Base-by-base conservation (phyloP, 2,888 invertebrate species). In the Microctonus brassicae region DNA sequence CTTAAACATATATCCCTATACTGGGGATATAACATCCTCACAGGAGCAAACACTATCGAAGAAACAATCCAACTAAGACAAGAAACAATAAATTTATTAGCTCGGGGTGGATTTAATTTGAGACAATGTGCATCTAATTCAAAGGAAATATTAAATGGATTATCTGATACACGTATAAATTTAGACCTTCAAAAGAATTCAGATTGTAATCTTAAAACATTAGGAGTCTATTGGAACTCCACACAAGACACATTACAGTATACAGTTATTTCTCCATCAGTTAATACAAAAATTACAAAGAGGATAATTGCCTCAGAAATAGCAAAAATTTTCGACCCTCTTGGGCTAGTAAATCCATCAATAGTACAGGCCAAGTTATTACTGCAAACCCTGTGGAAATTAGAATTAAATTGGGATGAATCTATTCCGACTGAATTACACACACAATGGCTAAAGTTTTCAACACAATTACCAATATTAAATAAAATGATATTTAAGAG, bases 41-140 rank as follows among this genome's bases (percentile, higher is more conserved):
- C 77, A 0, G 77, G 75, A 52, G 67, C 75, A 0, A 1, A 33
- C 0, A 74, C 76, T 0, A 24, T 65, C 0, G 60, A 73, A 1
- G 74, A 75, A 9, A 72, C 69, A 0, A 2, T 67, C 0, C 1
- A 24, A 0, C n/a, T 79, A 7, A 72, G 76, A 4, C 63, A 76
- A 1, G 73, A 77, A 11, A 36, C 77, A 0, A 69, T 55, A 0
- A 10, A 52, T 0, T 17, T 78, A 1, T 22, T 78, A 2, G 63
- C 61, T 62, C 2, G 11, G 0, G 76, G 73, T 0, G 69, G 73
- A 0, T 64, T 77, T 10, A 73, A 74, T 7, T 36, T 77, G 6
- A 53, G 76, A 4, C 75, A 78, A 58, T 79, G 77, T 76, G 75
- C 78, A 0, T 78, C 80, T 0, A 80, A 79, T 36, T 62, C 75